Percentiles rank a stretch among this genome's conserved stretches.
Evolutionary conservation across 2,797 vertebrate species (phyloP).

Genomic region (Pteropus rufus): DNA sequence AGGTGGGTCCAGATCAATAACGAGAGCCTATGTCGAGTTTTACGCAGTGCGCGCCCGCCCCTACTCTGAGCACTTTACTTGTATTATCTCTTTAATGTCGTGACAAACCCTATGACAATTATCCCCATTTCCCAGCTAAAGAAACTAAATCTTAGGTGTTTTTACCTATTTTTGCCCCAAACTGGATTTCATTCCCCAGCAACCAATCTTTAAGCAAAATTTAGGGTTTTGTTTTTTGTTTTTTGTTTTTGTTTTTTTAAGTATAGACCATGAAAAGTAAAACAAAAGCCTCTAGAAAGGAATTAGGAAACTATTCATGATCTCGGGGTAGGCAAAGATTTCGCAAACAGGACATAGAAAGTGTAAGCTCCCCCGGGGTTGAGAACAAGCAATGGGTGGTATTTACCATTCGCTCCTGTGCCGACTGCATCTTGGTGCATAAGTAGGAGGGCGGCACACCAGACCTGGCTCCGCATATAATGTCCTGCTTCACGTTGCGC

Average conservation of each 20-base stretch:
- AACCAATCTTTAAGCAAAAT: not conserved
- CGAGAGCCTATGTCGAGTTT: not conserved
- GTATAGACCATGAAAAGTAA: not conserved
- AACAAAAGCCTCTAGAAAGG: not conserved
- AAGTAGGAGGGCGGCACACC: accelerated
- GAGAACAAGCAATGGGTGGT: not conserved
- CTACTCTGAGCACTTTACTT: not conserved
- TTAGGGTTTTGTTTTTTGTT: not conserved
- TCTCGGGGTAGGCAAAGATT: not conserved
- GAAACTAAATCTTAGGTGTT: not conserved
- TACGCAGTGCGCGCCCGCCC: not conserved
- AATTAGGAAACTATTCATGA: not conserved
- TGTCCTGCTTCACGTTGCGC: not conserved
- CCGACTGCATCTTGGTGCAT: accelerated
- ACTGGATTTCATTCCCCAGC: not conserved
- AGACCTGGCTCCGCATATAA: not conserved
- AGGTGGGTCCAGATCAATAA: not conserved
- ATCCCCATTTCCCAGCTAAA: not conserved
- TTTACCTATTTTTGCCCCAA: not conserved
- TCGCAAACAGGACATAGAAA: not conserved
- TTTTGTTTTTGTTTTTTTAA: not conserved
- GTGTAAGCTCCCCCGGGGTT: not conserved
- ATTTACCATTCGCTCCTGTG: not conserved
- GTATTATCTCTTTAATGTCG: not conserved
- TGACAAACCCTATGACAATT: not conserved